Evolutionary conservation across 2,113 vertebrate genomes (phyloP).

Genomic region (Speoplatyrhinus poulsoni): DNA sequence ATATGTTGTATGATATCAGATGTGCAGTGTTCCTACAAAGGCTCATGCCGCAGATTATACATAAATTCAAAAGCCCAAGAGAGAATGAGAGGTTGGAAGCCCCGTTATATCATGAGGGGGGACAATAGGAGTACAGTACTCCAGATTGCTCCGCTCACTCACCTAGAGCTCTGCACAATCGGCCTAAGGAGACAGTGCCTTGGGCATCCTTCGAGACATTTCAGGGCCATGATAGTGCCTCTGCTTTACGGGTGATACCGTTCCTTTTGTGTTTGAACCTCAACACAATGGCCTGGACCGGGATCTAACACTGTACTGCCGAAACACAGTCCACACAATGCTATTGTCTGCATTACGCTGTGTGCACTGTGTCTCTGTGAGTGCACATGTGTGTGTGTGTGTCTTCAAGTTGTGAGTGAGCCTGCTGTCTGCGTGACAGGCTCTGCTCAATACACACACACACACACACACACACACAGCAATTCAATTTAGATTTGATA

Average conservation of each 20-base stretch:
- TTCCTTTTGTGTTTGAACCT: constrained; percentile 65
- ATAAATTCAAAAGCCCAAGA: neutral
- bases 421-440: constrained; percentile 8
- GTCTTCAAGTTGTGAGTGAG: constrained; percentile 6
- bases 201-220: constrained; percentile 72
- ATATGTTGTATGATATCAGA: constrained; percentile 1
- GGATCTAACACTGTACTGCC: constrained; percentile 51
- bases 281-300: constrained; percentile 59
- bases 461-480: constrained; percentile 1
- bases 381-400: constrained; percentile 1
- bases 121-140: constrained; percentile 60
- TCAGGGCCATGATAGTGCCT: constrained; percentile 71
- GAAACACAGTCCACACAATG: constrained; percentile 25
- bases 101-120: constrained; percentile 38
- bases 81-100: constrained; percentile 37
- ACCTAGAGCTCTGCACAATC: constrained; percentile 56
- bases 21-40: constrained; percentile 6
- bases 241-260: constrained; percentile 59
- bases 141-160: constrained; percentile 59
- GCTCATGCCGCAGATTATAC: constrained; percentile 35
- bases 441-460: constrained; percentile 11
- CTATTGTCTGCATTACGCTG: neutral
- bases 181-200: constrained; percentile 61
- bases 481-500: constrained; percentile 16
- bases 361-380: neutral